Base-by-base conservation (phyloP, 2,113 vertebrate species). In the Caretta caretta region DNA sequence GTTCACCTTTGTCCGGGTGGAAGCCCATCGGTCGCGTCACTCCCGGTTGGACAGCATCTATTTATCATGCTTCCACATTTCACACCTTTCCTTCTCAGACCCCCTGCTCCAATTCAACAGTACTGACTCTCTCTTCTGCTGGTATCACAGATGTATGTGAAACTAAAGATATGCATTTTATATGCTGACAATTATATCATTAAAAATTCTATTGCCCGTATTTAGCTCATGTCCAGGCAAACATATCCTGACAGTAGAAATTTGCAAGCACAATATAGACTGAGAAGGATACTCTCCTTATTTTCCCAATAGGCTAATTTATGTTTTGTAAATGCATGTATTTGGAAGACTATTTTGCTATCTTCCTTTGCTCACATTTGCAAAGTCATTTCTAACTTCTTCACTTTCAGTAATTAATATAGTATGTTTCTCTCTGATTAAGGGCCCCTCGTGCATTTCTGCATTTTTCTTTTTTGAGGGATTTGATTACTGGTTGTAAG, bases 101-200 rank as follows among this genome's bases (percentile, higher is more conserved):
- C 7, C 69, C 12, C 49, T 56, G 76, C 13, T 12, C 51, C 42
- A 0, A 0, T 72, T 29, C 53, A 65, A 59, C 22, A 75, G 31
- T 1, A 0, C 17, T 83, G n/a, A 49, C 53, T 75, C 14, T 49
- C 29, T 25, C 6, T 92, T 87, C 53, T 1, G 0, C 2, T 5
- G 24, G 17, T 29, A 12, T 59, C 57, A 29, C 56, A 57, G 56
- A 57, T 57, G 24, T 57, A 57, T 57, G 27, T 59, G 57, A 59
- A 59, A 59, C 25, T 59, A 59, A 59, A 27, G 9, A 59, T 59
- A 59, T 59, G 10, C 11, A 59, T 59, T 59, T 29, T 27, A 29
- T 59, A 59, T 59, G 38, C n/a, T 75, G 69, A 75, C 20, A 42
- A n/a, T 75, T 5, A 75, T 75, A 22, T 38, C 38, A 38, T 42